phyloP scores from a whole-genome alignment of 2,888 invertebrate genomes.

The Ditylenchus weischeri region DNA sequence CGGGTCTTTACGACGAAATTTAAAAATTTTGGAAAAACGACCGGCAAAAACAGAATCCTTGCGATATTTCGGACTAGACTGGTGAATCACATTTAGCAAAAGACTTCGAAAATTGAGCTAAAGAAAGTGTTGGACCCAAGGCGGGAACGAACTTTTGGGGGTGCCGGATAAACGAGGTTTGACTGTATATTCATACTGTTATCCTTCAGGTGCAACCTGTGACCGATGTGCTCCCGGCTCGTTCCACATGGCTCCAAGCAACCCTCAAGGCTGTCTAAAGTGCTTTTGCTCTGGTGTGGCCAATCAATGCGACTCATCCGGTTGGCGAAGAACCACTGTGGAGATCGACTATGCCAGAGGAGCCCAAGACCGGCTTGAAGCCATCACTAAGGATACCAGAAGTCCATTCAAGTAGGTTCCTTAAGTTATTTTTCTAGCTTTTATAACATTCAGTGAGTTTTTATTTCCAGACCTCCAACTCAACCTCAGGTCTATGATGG shows the following conservation, averaged over 20 bases:
- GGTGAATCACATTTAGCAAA: too few species aligned
- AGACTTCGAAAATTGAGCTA: too few species aligned
- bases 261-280: conserved; percentile 81
- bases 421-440: neutral
- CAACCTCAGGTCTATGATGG: conserved; percentile 30
- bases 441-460: neutral
- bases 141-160: too few species aligned
- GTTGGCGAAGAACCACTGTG: conserved; percentile 69
- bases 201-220: conserved; percentile 69
- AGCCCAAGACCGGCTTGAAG: conserved; percentile 50
- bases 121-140: too few species aligned
- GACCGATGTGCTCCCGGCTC: conserved; percentile 79
- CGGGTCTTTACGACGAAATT: too few species aligned
- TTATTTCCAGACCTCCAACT: conserved; percentile 20
- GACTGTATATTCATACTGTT: neutral
- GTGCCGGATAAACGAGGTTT: too few species aligned
- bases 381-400: conserved; percentile 46
- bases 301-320: conserved; percentile 75
- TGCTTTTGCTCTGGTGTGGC: conserved; percentile 95
- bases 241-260: conserved; percentile 76
- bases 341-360: conserved; percentile 49
- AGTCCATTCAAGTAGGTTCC: conserved; percentile 36
- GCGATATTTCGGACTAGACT: too few species aligned
- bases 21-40: too few species aligned
- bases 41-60: too few species aligned